These are phyloP conservation scores for Eira barbara DNA, from an alignment of 2,113 vertebrate genomes.

Conservation along the genomic window DNA sequence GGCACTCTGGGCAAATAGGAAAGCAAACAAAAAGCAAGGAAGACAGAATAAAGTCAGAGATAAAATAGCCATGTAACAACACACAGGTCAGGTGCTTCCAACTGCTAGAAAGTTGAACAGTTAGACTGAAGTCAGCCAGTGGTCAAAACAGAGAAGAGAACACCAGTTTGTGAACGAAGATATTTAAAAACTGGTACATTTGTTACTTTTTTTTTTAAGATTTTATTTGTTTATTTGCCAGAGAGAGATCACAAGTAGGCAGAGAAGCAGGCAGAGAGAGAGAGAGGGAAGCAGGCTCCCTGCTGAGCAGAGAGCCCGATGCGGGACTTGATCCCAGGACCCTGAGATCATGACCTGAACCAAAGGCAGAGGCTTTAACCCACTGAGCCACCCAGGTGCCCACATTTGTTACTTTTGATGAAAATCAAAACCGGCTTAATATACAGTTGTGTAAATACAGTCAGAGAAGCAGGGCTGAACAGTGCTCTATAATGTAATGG, in stretches of 20 bases:
- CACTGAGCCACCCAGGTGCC: too few species aligned
- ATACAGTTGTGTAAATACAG: neutral
- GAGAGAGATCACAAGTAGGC: too few species aligned
- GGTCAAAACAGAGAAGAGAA: neutral
- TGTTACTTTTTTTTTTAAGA: neutral
- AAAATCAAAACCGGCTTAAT: neutral
- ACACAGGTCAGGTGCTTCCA: neutral
- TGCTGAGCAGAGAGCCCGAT: too few species aligned
- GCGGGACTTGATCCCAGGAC: too few species aligned
- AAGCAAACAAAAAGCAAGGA: neutral
- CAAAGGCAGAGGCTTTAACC: too few species aligned
- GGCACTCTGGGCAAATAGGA: neutral
- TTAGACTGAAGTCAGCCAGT: neutral
- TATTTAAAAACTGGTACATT: neutral
- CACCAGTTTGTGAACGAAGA: neutral
- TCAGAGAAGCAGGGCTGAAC: neutral
- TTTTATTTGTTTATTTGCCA: too few species aligned
- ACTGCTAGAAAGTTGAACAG: neutral
- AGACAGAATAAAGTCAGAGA: neutral
- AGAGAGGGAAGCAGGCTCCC: too few species aligned
- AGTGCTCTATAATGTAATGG: neutral
- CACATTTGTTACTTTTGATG: neutral
- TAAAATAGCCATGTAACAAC: neutral
- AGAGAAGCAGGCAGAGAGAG: too few species aligned
- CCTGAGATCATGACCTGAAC: too few species aligned